Percentiles rank a stretch among this genome's conserved stretches.
phyloP scores from a whole-genome alignment of 2,888 invertebrate species.

The Drosophila algonquin region DNA sequence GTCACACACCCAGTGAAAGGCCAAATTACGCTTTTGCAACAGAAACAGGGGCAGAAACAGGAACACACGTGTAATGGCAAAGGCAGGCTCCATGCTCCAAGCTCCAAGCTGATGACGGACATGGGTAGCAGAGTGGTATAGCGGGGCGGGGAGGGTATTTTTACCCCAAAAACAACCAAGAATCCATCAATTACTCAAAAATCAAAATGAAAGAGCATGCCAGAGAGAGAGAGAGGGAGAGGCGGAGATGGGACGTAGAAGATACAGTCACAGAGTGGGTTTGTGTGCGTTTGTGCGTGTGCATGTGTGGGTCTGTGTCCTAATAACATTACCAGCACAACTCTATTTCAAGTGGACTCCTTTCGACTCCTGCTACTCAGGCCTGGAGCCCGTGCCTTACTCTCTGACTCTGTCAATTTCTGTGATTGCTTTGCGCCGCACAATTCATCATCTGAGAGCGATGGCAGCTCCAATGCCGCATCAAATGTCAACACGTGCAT shows the following conservation, averaged over 20 bases:
- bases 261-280: neutral
- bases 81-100: constrained; percentile 3
- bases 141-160: constrained; percentile 5
- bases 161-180: constrained; percentile 21
- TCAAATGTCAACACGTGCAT: constrained; percentile 57
- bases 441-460: constrained; percentile 48
- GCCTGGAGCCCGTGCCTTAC: neutral
- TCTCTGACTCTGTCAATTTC: constrained; percentile 41
- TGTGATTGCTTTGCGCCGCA: constrained; percentile 50
- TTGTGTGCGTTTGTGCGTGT: neutral
- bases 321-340: constrained; percentile 48
- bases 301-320: constrained; percentile 9
- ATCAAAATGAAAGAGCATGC: constrained; percentile 48
- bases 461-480: constrained; percentile 49
- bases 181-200: constrained; percentile 54
- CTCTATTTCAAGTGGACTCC: constrained; percentile 51
- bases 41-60: neutral
- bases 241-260: neutral
- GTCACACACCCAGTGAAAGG: constrained; percentile 18
- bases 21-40: constrained; percentile 44
- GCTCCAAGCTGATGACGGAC: constrained; percentile 8
- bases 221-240: neutral
- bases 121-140: constrained; percentile 11
- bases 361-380: constrained; percentile 6
- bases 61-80: constrained; percentile 33